Percentiles rank a stretch among this genome's conserved stretches.
Evolutionary conservation across 2,888 invertebrate genomes (phyloP).

Genomic region (Panorpa germanica): DNA sequence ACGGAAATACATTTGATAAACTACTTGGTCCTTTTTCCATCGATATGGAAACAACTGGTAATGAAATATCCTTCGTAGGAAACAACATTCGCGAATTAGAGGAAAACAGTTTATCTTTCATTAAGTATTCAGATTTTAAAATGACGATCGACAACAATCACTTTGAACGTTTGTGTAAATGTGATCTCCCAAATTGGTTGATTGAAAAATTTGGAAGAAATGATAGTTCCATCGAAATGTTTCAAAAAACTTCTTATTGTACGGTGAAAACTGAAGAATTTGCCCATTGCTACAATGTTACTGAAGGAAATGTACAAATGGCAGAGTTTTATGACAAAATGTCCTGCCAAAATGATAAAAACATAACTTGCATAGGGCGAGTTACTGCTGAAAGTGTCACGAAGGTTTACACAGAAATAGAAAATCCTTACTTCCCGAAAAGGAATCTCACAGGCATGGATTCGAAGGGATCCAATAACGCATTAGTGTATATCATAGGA

Average conservation of each 20-base stretch:
- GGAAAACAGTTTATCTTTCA: constrained; percentile 34
- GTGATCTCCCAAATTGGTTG: constrained; percentile 38
- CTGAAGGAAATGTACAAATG: constrained; percentile 40
- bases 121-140: constrained; percentile 25
- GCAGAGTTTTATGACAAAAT: constrained; percentile 38
- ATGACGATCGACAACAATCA: constrained; percentile 37
- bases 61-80: constrained; percentile 30
- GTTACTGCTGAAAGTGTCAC: too few species aligned
- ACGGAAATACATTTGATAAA: constrained; percentile 41
- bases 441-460: too few species aligned
- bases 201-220: constrained; percentile 26
- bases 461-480: too few species aligned
- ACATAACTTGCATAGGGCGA: too few species aligned
- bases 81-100: constrained; percentile 34
- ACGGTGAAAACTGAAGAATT: constrained; percentile 33
- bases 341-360: constrained; percentile 27
- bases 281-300: constrained; percentile 42
- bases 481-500: too few species aligned
- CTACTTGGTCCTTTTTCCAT: constrained; percentile 34
- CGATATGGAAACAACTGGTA: constrained; percentile 22
- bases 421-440: constrained; percentile 29
- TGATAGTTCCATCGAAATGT: constrained; percentile 24
- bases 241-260: constrained; percentile 39
- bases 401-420: constrained; percentile 22
- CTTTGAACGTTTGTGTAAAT: constrained; percentile 41